Percentiles rank a stretch among this genome's conserved stretches.
These are phyloP conservation scores for Exephanes ischioxanthus DNA, from an alignment of 2,888 invertebrate species.

Conservation along the genomic window DNA sequence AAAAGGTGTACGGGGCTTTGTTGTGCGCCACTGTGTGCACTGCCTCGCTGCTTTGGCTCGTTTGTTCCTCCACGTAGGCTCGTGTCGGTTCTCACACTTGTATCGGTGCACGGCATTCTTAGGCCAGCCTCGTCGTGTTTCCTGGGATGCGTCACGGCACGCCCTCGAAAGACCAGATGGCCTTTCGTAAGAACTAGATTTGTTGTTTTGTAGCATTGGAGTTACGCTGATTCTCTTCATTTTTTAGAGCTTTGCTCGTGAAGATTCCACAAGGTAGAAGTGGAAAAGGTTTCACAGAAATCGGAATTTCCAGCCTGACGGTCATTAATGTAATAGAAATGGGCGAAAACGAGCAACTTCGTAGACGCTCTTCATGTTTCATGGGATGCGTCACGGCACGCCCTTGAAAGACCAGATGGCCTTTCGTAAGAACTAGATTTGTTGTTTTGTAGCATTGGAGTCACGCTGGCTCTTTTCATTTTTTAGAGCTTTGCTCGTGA, in stretches of 20 bases:
- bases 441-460: background rate
- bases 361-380: background rate
- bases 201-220: background rate
- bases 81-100: background rate
- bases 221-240: background rate
- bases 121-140: no score
- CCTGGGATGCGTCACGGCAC: background rate
- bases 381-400: background rate
- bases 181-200: background rate
- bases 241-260: no score
- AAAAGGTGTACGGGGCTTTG: conserved; percentile 37
- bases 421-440: background rate
- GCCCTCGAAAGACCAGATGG: background rate
- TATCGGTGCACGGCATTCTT: background rate
- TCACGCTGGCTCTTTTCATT: background rate
- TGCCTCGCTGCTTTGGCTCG: background rate
- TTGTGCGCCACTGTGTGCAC: background rate
- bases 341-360: background rate
- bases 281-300: no score
- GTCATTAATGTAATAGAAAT: background rate
- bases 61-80: background rate
- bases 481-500: no score
- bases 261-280: no score
- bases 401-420: background rate
- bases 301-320: no score